Evolutionary conservation across 2,113 vertebrate species (phyloP), one percentile per base, ranked within the genome.

Genomic region (Trematocara macrostoma): DNA sequence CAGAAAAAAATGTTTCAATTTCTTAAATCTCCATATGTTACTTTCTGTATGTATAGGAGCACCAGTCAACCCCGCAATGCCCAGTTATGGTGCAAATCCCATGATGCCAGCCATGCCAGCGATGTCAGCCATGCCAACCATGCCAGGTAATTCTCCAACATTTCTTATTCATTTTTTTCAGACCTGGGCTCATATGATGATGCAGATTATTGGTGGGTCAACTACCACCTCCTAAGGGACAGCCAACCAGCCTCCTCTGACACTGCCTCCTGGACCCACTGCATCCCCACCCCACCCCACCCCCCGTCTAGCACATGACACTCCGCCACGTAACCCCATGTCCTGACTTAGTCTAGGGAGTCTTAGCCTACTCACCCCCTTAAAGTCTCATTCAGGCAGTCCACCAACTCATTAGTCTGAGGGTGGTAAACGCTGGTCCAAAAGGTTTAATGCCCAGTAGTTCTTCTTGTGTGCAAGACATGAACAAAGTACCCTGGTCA

Each of bases 21-120:
- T 5, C 15, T 40, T 35, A 52, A 51, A 47, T 34, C 1, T 14
- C 2, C 8, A 3, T 69, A 38, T 38, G 59, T 11, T 64, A 20
- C 34, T 64, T 56, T 9, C 18, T 86, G 53, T 81, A 11, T 20
- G 10, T 87, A 31, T 42, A 88, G 98, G 96, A 85, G 96, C 96
- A 64, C 61, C 95, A 78, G 94, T 97, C 34, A 93, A 95, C 92
- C 87, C 96, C 69, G 92, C 95, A 83, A 90, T 97, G 92, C 96
- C 97, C 12, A 71, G 89, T 40, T 99, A 97, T 88, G 96, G 96
- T 85, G 92, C 92, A 42, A 23, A 93, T 92, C 96, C 95, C 29
- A 92, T 96, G 49, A 95, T 99, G 88, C 95, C 93, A 85, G 18
- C 81, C 16, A 95, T 97, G 92, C 94, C 95, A 57, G 82, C 34